phyloP scores from a whole-genome alignment of 2,113 vertebrate species.

The Microtus montanus region DNA sequence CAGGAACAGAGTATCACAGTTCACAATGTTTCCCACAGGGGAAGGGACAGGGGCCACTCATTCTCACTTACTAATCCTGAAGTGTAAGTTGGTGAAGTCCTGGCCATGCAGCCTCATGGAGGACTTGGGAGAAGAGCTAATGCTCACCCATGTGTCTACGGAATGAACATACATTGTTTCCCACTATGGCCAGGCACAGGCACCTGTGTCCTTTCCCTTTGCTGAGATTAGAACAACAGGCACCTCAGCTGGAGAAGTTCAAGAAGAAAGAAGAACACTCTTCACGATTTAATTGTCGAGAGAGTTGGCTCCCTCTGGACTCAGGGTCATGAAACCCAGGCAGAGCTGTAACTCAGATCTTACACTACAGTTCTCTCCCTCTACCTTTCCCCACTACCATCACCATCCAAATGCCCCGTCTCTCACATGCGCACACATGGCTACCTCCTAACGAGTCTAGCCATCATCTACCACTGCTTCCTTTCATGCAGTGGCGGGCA shows the following conservation, averaged over 20 bases:
- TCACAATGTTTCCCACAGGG: background rate
- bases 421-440: background rate
- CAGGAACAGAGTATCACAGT: background rate
- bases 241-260: background rate
- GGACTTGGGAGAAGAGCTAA: background rate
- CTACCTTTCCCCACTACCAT: background rate
- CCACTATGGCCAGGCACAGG: background rate
- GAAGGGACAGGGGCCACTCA: background rate
- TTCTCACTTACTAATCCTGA: background rate
- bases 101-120: background rate
- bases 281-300: background rate
- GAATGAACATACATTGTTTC: background rate
- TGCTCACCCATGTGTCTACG: background rate
- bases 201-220: background rate
- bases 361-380: background rate
- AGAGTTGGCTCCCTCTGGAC: background rate
- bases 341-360: background rate
- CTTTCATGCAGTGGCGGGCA: background rate
- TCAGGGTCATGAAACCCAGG: background rate
- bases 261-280: conserved; percentile 6
- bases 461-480: background rate
- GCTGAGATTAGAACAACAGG: conserved; percentile 18
- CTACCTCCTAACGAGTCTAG: background rate
- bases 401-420: background rate
- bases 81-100: background rate